Conservation (phyloP, 2,888 invertebrate genomes). For the Platycheirus rosarum region DNA sequence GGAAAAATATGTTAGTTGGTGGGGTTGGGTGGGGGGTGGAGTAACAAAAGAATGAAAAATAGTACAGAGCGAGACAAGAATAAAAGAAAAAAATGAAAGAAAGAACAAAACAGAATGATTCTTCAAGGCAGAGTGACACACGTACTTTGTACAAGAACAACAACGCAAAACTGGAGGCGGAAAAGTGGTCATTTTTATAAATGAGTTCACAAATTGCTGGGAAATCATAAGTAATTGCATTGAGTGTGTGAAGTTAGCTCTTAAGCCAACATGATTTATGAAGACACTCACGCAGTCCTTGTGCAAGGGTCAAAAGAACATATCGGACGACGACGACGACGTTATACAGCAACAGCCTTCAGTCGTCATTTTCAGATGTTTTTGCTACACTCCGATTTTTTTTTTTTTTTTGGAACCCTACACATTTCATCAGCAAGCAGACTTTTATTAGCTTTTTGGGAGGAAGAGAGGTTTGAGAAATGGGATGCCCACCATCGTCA, state of each 20-base stretch:
- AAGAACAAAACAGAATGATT: conserved; percentile 21
- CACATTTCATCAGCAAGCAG: conserved; percentile 37
- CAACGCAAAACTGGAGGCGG: conserved; percentile 49
- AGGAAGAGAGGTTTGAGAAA: conserved; percentile 48
- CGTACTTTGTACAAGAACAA: background rate
- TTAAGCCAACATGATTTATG: conserved; percentile 74
- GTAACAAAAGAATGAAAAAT: conserved; percentile 7
- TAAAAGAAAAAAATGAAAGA: background rate
- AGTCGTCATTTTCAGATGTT: conserved; percentile 24
- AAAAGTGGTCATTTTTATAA: conserved; percentile 74
- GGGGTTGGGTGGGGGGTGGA: too few relatives aligned
- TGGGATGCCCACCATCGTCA: conserved; percentile 67
- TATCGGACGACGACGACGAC: conserved; percentile 13
- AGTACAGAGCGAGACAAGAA: background rate
- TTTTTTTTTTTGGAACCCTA: conserved; percentile 17
- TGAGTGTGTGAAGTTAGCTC: conserved; percentile 73
- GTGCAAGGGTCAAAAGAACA: conserved; percentile 70
- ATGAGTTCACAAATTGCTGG: conserved; percentile 75
- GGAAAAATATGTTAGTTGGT: too few relatives aligned
- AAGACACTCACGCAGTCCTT: conserved; percentile 72
- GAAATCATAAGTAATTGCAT: conserved; percentile 75
- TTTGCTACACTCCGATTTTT: too few relatives aligned
- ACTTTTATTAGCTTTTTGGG: conserved; percentile 62
- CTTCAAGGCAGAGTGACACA: conserved; percentile 24
- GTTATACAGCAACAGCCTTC: conserved; percentile 64